Evolutionary conservation across 1,140 invertebrate genomes (phyloP).

Genomic region (Phortica variegata): DNA sequence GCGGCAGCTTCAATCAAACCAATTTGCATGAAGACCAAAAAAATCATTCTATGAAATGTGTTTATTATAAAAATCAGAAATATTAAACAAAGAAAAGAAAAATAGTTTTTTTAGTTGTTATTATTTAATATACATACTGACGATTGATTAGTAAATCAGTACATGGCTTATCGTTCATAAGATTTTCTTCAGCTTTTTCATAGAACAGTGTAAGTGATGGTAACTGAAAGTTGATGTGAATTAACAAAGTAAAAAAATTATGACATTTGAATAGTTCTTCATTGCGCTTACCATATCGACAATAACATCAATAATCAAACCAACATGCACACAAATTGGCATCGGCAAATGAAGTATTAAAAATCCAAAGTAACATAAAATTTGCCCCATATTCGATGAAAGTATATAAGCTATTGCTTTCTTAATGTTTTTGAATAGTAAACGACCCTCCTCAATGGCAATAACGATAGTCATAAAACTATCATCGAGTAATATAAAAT

Average conservation of each 20-base stretch:
- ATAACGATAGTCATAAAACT: slow-evolving; percentile 19
- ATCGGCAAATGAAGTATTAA: slow-evolving; percentile 14
- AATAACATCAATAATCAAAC: slow-evolving; percentile 9
- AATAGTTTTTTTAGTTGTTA: background rate
- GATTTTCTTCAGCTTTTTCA: slow-evolving; percentile 17
- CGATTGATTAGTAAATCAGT: slow-evolving; percentile 26
- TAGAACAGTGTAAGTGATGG: slow-evolving; percentile 18
- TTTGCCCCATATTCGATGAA: slow-evolving; percentile 6
- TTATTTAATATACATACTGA: slow-evolving; percentile 15
- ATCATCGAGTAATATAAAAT: slow-evolving; percentile 20
- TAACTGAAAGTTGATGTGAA: slow-evolving; percentile 5
- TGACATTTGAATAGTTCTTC: background rate
- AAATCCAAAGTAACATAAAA: slow-evolving; percentile 4
- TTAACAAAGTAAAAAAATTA: background rate
- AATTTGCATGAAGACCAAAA: slow-evolving; percentile 24
- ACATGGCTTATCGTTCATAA: slow-evolving; percentile 25
- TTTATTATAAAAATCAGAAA: background rate
- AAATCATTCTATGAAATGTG: slow-evolving; percentile 14
- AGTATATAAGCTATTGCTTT: slow-evolving; percentile 27
- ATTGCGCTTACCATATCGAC: slow-evolving; percentile 27
- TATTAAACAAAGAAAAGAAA: background rate
- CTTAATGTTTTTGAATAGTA: slow-evolving; percentile 28
- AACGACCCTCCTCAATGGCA: slow-evolving; percentile 23
- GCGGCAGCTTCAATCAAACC: slow-evolving; percentile 25
- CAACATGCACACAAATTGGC: slow-evolving; percentile 6